These are phyloP conservation scores for Psephotus haematonotus DNA, from an alignment of 2,113 vertebrate genomes.

Conservation along the genomic window DNA sequence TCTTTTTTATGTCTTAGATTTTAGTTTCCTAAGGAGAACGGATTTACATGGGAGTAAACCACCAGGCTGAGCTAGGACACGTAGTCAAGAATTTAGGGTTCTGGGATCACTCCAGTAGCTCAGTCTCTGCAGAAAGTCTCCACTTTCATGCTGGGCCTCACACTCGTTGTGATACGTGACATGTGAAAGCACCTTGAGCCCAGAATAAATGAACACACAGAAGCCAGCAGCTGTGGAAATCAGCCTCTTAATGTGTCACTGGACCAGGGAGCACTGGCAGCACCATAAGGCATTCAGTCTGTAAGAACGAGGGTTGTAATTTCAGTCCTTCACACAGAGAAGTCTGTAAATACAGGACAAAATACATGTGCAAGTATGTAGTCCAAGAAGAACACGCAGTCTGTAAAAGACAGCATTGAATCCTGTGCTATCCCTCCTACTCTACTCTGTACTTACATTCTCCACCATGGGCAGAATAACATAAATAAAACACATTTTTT, in stretches of 20 bases:
- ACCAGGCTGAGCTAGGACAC: background rate
- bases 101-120: background rate
- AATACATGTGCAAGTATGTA: background rate
- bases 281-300: background rate
- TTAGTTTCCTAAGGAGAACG: slow-evolving; percentile 8
- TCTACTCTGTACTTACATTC: background rate
- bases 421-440: background rate
- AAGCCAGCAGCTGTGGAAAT: background rate
- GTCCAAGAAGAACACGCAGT: background rate
- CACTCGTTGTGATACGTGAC: background rate
- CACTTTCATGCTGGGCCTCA: background rate
- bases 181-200: background rate
- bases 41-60: slow-evolving; percentile 4
- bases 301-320: background rate
- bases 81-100: background rate
- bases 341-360: background rate
- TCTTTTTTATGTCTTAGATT: background rate
- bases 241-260: background rate
- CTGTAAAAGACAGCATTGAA: background rate
- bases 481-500: background rate
- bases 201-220: background rate
- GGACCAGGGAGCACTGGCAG: background rate
- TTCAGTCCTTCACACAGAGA: background rate
- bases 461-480: background rate
- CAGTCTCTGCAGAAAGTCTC: background rate